Evolutionary conservation across 1,140 invertebrate species (phyloP).

Genomic region (Ptiloglossa arizonensis): DNA sequence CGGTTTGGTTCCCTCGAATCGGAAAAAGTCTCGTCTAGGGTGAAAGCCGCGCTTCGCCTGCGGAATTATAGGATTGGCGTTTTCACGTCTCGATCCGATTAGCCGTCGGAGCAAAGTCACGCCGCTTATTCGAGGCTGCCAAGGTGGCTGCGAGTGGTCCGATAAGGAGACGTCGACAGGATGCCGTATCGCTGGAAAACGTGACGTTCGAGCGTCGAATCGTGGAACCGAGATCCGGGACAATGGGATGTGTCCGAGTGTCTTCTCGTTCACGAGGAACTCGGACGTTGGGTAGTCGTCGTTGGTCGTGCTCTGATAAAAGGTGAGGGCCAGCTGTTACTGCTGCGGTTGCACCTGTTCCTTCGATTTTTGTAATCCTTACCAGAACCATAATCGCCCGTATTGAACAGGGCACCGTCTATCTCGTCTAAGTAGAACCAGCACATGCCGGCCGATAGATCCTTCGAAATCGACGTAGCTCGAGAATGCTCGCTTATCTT

Average conservation of each 20-base stretch:
- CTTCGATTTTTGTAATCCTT: constrained; percentile 48
- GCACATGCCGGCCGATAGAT: background rate
- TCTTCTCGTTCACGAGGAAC: too few species aligned
- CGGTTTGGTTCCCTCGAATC: background rate
- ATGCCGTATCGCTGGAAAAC: constrained; percentile 41
- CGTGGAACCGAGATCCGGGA: constrained; percentile 38
- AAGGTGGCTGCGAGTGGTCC: constrained; percentile 55
- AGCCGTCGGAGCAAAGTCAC: constrained; percentile 55
- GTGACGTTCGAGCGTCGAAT: constrained; percentile 28
- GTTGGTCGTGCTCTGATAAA: background rate
- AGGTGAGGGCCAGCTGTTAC: constrained; percentile 55
- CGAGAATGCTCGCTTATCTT: background rate
- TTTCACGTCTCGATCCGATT: constrained; percentile 61
- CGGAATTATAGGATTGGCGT: constrained; percentile 49
- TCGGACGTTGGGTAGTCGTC: background rate
- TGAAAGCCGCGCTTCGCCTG: background rate
- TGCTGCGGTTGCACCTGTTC: constrained; percentile 66
- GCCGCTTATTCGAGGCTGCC: constrained; percentile 56
- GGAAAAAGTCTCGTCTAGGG: background rate
- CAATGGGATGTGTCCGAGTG: constrained; percentile 22
- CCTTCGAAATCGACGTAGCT: too few species aligned
- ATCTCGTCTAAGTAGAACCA: background rate
- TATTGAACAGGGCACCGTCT: background rate
- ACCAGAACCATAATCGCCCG: background rate
- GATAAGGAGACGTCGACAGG: constrained; percentile 54